Base-by-base conservation (phyloP, 92 coral and sea anemone species). In the Epizoanthus illoricatus region DNA sequence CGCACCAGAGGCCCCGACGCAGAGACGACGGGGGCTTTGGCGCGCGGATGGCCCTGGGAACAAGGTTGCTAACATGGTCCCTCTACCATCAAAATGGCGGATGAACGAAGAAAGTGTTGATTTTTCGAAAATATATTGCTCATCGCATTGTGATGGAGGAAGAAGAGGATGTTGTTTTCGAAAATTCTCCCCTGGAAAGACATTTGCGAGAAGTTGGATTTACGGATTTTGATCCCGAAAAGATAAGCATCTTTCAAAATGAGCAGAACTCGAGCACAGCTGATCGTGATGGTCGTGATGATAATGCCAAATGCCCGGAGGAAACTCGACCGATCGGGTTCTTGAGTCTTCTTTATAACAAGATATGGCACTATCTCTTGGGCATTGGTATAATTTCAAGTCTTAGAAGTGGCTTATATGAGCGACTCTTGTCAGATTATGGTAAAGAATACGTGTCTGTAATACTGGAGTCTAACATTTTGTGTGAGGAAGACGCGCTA, bases 121-220 rank as follows among this genome's bases (percentile, higher is more conserved):
- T 2, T 36, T 10, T 40, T 78, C 36, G 52, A 11, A 7, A 52
- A 7, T 5, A 28, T 28, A 28, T 28, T 28, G 36, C 8, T 21
- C 10, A 17, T 40, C 15, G 10, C 28, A 16, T 8, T 65, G 57
- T 72, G 54, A 84, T 84, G 75, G 92, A 87, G 65, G 97, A 80
- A 55, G 97, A 93, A 49, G 98, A 91, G 39, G 97, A 90, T 16
- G 93, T 96, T 45, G 80, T 96, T 43, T 93, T 93, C 63, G 92
- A 87, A n/a, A 96, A 96, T 79, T 96, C 99, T 56, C 99, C 99
- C 67, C 87, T 96, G 81, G 93, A 88, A 61, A 88, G 84, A 81
- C 91, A 96, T 84, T 88, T 96, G 69, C 76, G 86, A 39, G 93
- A 96, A 79, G 93, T 94, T 41, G 98, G 98, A 33, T 91, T 86